A percentile compares a stretch with the other conserved stretches of the same genome.
Evolutionary conservation across 2,113 vertebrate genomes (phyloP).

Genomic region (Sylvia atricapilla): DNA sequence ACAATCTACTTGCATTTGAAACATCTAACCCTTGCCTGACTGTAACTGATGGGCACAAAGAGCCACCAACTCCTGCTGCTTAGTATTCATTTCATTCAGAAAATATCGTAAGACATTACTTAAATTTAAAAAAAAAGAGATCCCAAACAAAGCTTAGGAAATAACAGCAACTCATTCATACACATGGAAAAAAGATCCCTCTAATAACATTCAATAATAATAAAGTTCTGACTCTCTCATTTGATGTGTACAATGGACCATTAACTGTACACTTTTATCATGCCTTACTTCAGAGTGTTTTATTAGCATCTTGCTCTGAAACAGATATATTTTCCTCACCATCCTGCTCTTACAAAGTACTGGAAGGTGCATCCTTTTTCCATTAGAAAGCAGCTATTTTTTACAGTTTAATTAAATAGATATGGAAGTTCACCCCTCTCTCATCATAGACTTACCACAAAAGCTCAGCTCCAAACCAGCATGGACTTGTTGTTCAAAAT

Average conservation of each 20-base stretch:
- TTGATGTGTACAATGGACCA: background rate
- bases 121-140: background rate
- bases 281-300: background rate
- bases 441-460: background rate
- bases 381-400: background rate
- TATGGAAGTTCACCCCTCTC: background rate
- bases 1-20: background rate
- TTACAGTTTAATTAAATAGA: background rate
- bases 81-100: background rate
- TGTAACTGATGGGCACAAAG: background rate
- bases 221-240: background rate
- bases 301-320: background rate
- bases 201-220: background rate
- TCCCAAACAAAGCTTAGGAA: background rate
- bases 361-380: background rate
- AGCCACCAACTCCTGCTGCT: background rate
- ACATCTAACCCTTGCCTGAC: background rate
- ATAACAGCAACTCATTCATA: background rate
- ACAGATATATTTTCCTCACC: background rate
- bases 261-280: accelerated
- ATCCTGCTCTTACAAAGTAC: background rate
- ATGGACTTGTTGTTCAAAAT: background rate
- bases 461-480: background rate
- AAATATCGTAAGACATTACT: accelerated
- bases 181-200: background rate